Percentiles rank a stretch among this genome's conserved stretches.
Conservation (phyloP, 1,140 invertebrate species). For the Neodiprion lecontei region DNA sequence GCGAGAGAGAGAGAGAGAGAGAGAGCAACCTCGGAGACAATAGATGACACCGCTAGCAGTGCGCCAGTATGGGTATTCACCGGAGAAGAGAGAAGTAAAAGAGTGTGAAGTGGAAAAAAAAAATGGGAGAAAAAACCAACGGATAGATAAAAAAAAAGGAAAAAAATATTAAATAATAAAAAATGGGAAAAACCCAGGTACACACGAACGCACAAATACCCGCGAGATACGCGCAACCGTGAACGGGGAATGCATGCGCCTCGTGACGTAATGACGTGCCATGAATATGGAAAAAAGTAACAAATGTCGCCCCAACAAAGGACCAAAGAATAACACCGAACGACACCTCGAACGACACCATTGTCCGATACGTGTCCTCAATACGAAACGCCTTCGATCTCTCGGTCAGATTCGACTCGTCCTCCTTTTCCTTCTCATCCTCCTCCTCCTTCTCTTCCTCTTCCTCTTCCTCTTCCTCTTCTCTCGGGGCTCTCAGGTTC, state of each 20-base stretch:
- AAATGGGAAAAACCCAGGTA: neutral
- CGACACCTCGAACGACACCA: neutral
- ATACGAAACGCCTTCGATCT: conserved; percentile 7
- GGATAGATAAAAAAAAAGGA: conserved; percentile 11
- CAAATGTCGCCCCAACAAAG: conserved; percentile 4
- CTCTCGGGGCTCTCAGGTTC: neutral
- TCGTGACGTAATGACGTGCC: conserved; percentile 1
- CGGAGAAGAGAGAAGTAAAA: conserved; percentile 1
- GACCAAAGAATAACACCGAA: conserved; percentile 2
- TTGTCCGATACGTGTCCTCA: conserved; percentile 6
- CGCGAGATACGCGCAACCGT: neutral
- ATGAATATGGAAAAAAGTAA: conserved; percentile 17
- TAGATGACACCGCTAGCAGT: neutral
- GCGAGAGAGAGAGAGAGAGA: conserved; percentile 13
- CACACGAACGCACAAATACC: neutral
- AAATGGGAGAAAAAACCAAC: conserved; percentile 25
- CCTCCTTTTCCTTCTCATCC: conserved; percentile 21
- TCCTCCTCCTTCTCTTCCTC: conserved; percentile 11
- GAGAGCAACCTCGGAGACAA: neutral
- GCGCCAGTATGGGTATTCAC: neutral
- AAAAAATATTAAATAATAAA: neutral
- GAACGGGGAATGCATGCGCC: conserved; percentile 5
- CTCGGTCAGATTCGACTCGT: conserved; percentile 14
- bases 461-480: conserved; percentile 5
- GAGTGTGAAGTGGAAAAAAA: neutral